A percentile compares a stretch with the other conserved stretches of the same genome.
These are phyloP conservation scores for Proisotoma minuta DNA, from an alignment of 2,888 invertebrate genomes.

Conservation along the genomic window DNA sequence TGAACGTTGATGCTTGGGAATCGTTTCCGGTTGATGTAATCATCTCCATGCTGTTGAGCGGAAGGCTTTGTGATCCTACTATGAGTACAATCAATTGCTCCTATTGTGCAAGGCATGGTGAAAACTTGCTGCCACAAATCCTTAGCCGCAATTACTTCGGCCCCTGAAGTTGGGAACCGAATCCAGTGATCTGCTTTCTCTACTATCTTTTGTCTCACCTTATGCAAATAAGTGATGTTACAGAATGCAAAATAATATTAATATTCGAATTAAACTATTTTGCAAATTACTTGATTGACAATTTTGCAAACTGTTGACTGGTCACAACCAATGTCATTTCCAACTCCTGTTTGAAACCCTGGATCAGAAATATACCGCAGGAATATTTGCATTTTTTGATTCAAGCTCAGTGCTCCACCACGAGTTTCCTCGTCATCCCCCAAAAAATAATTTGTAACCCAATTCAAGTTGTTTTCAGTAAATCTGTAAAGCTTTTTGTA, in stretches of 20 bases:
- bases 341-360: constrained; percentile 12
- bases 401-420: background rate
- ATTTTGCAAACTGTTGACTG: constrained; percentile 12
- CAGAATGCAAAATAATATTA: too few relatives aligned
- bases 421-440: background rate
- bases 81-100: constrained; percentile 17
- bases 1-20: constrained; percentile 19
- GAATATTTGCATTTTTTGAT: constrained; percentile 10
- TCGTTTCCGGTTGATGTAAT: constrained; percentile 21
- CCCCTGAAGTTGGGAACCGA: constrained; percentile 1
- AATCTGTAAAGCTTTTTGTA: background rate
- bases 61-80: constrained; percentile 10
- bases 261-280: too few relatives aligned
- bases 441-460: background rate
- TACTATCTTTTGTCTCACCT: background rate
- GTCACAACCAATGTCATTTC: constrained; percentile 2
- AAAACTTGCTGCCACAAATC: background rate
- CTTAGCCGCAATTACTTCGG: constrained; percentile 4
- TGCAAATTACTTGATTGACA: background rate
- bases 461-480: background rate
- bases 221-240: too few relatives aligned
- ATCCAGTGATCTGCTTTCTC: background rate
- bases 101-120: constrained; percentile 10
- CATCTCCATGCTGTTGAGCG: background rate
- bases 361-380: constrained; percentile 12